These are phyloP conservation scores for Lutjanus campechanus DNA, from an alignment of 2,797 vertebrate genomes.

Conservation along the genomic window DNA sequence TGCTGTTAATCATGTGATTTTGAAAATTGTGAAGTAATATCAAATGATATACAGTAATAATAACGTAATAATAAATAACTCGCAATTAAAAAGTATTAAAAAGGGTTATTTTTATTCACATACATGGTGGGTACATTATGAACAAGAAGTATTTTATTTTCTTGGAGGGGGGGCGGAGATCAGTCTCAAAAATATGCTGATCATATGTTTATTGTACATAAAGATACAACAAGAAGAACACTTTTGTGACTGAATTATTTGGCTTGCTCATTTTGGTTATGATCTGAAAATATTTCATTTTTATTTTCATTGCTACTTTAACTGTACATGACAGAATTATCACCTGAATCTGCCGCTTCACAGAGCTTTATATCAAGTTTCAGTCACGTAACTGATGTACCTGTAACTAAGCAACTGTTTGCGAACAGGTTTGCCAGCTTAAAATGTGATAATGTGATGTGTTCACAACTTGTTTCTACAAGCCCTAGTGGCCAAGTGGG, in stretches of 20 bases:
- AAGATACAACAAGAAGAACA: neutral
- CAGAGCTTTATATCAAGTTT: neutral
- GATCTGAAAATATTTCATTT: neutral
- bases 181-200: neutral
- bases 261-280: neutral
- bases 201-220: neutral
- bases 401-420: conserved; percentile 4
- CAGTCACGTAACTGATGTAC: neutral
- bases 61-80: too few relatives aligned
- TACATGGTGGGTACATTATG: too few relatives aligned
- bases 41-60: too few relatives aligned
- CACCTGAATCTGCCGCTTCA: neutral
- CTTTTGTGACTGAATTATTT: too few relatives aligned
- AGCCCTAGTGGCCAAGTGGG: too few relatives aligned
- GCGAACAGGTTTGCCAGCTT: neutral
- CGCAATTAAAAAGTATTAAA: too few relatives aligned
- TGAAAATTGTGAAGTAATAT: neutral
- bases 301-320: neutral
- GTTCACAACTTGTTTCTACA: neutral
- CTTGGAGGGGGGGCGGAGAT: neutral
- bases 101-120: neutral
- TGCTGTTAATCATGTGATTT: too few relatives aligned
- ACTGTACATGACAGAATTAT: neutral
- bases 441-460: neutral
- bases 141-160: neutral